Evolutionary conservation across 2,113 vertebrate species (phyloP), one percentile per base, ranked within the genome.

Genomic region (Gavia stellata): DNA sequence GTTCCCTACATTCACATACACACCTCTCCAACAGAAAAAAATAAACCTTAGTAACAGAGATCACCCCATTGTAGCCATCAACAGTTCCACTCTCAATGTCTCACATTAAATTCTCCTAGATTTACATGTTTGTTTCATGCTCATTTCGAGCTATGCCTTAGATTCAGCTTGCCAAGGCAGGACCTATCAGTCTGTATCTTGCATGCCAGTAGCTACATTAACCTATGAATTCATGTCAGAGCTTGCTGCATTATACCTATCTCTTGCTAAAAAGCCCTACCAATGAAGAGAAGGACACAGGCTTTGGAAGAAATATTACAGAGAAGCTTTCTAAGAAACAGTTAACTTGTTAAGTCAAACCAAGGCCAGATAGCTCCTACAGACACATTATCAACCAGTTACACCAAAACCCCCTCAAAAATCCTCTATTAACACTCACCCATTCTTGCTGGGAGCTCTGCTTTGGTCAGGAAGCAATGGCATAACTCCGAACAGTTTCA

Each of bases 401-500:
- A 47, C 9, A 79, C 4, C 4, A 34, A 47, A 65, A 79, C 20
- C 2, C 17, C 26, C 24, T 50, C 31, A 59, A 47, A 94, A 85
- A 36, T 49, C 12, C 18, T 29, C 1, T 15, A 26, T 55, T 40
- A 61, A 78, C 81, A 97, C 98, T 97, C 87, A 98, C 98, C 97
- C 82, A 36, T 82, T 96, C 81, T 58, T 96, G 72, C 23, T 67
- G 65, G 53, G 34, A 73, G 34, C 6, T 73, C 86, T 94, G 80
- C 52, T 82, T 75, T 94, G 96, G 50, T 94, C 90, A 91, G 97
- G 96, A 52, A 98, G 89, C 36, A 99, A 82, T 14, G 98, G 98
- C 7, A 44, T 97, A 94, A 99, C 97, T 49, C 98, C 98, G 44
- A 98, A 98, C 24, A 99, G 85, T 52, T 98, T 98, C 61, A 99